Evolutionary conservation across 2,113 vertebrate genomes (phyloP).

Genomic region (Actenoides hombroni): DNA sequence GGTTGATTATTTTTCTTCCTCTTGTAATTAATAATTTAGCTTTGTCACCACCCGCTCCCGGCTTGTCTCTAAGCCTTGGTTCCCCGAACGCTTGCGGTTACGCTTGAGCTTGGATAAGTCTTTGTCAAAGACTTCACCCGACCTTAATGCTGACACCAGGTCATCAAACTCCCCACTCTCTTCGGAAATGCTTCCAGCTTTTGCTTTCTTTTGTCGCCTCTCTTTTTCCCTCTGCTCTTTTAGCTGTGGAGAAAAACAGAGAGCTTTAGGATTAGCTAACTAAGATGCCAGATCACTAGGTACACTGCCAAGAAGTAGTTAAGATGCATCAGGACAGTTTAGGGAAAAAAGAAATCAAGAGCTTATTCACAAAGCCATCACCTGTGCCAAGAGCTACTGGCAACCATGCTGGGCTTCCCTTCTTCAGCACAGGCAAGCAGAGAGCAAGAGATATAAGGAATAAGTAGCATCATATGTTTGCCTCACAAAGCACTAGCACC

Average conservation of each 20-base stretch:
- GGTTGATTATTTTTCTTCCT: slow-evolving; percentile 17
- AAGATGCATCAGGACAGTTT: background rate
- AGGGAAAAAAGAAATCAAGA: background rate
- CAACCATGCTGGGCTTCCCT: background rate
- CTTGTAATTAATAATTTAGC: slow-evolving; percentile 86
- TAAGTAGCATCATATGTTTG: background rate
- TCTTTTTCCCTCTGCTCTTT: slow-evolving; percentile 95
- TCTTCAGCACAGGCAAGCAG: background rate
- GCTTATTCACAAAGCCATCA: background rate
- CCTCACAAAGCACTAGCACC: background rate
- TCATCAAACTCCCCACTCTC: slow-evolving; percentile 96
- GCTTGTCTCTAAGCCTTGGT: slow-evolving; percentile 85
- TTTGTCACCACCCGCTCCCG: slow-evolving; percentile 89
- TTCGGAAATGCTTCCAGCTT: slow-evolving; percentile 77
- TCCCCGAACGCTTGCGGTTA: slow-evolving; percentile 91
- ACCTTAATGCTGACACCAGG: slow-evolving; percentile 91
- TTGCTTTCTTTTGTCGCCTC: slow-evolving; percentile 83
- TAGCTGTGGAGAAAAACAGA: slow-evolving; percentile 75
- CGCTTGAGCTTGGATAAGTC: slow-evolving; percentile 97
- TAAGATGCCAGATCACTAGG: background rate
- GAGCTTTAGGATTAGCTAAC: slow-evolving; percentile 3
- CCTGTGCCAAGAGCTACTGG: background rate
- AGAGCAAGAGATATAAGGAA: background rate
- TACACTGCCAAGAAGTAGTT: background rate
- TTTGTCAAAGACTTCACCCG: slow-evolving; percentile 97